These are phyloP conservation scores for Zootoca vivipara DNA, from an alignment of 2,113 vertebrate genomes.

Conservation along the genomic window DNA sequence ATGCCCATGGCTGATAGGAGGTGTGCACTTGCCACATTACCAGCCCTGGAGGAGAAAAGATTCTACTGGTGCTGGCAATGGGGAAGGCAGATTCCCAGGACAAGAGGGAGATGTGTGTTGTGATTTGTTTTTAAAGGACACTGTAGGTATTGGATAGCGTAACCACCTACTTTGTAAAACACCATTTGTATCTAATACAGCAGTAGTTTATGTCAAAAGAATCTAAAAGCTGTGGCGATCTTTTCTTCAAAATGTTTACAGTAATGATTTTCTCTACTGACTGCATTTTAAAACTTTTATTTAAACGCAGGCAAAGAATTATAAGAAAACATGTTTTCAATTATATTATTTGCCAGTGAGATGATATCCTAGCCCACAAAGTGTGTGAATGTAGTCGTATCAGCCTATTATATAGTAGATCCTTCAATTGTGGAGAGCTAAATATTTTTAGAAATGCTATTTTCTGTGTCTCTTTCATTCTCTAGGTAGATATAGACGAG, in stretches of 20 bases:
- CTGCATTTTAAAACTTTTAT: neutral
- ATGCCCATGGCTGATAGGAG: neutral
- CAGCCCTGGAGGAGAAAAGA: neutral
- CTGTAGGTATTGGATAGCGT: neutral
- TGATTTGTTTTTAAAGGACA: neutral
- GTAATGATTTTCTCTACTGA: neutral
- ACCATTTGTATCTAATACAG: neutral
- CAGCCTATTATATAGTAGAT: neutral
- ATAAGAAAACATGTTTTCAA: neutral
- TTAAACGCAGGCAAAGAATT: neutral
- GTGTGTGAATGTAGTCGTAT: neutral
- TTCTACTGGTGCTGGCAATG: neutral
- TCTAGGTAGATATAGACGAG: constrained; percentile 65
- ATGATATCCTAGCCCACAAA: neutral
- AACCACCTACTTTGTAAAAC: neutral
- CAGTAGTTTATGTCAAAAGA: neutral
- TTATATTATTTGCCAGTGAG: neutral
- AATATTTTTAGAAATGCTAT: neutral
- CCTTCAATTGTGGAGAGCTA: neutral
- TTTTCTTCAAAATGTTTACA: neutral
- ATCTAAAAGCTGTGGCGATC: neutral
- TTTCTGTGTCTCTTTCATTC: constrained; percentile 30
- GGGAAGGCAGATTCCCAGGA: neutral
- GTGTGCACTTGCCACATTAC: too few relatives aligned
- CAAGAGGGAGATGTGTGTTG: too few relatives aligned